Percentiles rank a stretch among this genome's conserved stretches.
These are phyloP conservation scores for Belgica antarctica DNA, from an alignment of 2,888 invertebrate genomes.

Conservation along the genomic window DNA sequence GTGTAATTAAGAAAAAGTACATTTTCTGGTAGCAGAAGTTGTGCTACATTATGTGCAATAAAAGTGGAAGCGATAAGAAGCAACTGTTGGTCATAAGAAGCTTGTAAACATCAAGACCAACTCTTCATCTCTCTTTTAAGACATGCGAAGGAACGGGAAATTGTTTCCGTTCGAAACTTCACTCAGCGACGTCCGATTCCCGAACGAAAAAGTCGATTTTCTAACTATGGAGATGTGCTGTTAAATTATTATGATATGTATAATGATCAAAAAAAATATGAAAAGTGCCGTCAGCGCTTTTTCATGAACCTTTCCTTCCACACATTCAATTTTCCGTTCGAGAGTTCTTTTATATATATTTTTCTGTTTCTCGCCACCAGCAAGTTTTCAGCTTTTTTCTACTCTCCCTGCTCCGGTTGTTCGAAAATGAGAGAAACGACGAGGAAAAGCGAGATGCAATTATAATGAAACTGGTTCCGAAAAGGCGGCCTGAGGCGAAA, in stretches of 20 bases:
- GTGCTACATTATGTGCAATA: constrained; percentile 17
- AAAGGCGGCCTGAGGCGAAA: constrained; percentile 18
- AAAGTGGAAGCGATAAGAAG: constrained; percentile 29
- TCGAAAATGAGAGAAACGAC: background rate
- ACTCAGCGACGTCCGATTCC: no score
- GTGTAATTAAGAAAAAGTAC: constrained; percentile 27
- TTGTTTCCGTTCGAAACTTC: no score
- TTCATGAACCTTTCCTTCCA: constrained; percentile 25
- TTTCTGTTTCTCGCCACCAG: constrained; percentile 12
- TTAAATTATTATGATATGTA: constrained; percentile 9
- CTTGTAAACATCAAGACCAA: constrained; percentile 11
- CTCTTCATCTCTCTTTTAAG: no score
- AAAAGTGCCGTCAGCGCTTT: background rate
- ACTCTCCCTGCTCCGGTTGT: constrained; percentile 6
- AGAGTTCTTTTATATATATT: constrained; percentile 24
- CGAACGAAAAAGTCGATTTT: no score
- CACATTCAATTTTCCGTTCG: constrained; percentile 40
- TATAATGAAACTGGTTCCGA: constrained; percentile 33
- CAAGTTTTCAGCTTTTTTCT: no score
- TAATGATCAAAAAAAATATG: constrained; percentile 29
- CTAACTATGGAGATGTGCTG: constrained; percentile 5
- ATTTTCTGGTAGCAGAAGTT: constrained; percentile 36
- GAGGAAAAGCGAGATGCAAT: constrained; percentile 42
- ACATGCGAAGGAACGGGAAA: no score
- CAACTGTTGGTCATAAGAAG: constrained; percentile 33